phyloP scores from a whole-genome alignment of 2,888 invertebrate species.

The Drosophila affinis region DNA sequence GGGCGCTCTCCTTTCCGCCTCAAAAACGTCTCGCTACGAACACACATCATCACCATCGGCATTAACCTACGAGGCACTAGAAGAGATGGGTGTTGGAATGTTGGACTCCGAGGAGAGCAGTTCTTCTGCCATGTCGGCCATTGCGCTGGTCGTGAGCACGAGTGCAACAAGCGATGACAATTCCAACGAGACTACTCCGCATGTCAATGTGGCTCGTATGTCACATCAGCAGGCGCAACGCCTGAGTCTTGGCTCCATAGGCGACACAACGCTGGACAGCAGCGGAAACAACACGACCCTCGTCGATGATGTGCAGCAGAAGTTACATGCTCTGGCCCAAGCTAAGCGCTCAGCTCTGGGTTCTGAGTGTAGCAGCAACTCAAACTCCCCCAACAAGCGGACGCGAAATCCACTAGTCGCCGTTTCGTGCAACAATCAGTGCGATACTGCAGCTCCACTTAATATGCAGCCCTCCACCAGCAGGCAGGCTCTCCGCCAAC shows the following conservation, averaged over 20 bases:
- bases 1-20: constrained; percentile 43
- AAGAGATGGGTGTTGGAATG: constrained; percentile 87
- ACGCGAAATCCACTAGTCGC: constrained; percentile 82
- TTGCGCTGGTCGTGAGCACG: constrained; percentile 71
- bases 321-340: constrained; percentile 54
- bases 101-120: constrained; percentile 85
- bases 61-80: constrained; percentile 68
- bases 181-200: constrained; percentile 81
- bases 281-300: constrained; percentile 59
- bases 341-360: constrained; percentile 75
- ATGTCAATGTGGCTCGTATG: constrained; percentile 75
- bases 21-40: constrained; percentile 69
- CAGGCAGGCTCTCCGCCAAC: constrained; percentile 67
- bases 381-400: constrained; percentile 74
- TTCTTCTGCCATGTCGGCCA: constrained; percentile 80
- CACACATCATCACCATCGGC: constrained; percentile 69
- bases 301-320: constrained; percentile 63
- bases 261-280: constrained; percentile 68
- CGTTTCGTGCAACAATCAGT: constrained; percentile 79
- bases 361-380: constrained; percentile 58
- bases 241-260: constrained; percentile 52
- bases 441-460: constrained; percentile 41
- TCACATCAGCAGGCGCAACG: constrained; percentile 67
- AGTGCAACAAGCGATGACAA: constrained; percentile 80
- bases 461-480: constrained; percentile 77